Evolutionary conservation across 2,888 invertebrate genomes (phyloP).

Genomic region (Chalcis sispes): DNA sequence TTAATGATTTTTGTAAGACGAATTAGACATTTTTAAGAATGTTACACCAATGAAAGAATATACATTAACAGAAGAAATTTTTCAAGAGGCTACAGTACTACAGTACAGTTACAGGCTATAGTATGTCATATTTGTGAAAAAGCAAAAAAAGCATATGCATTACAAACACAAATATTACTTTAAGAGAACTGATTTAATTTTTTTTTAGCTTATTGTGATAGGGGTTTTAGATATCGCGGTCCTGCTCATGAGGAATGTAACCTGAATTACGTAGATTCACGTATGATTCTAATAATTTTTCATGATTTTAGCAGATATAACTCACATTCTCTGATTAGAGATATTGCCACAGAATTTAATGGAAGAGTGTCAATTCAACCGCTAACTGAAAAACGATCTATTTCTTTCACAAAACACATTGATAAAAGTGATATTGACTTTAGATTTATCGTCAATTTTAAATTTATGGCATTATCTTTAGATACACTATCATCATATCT

Average conservation of each 20-base stretch:
- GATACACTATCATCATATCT: slow-evolving; percentile 34
- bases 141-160: no score
- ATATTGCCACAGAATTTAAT: not conserved
- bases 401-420: not conserved
- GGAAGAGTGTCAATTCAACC: not conserved
- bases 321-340: not conserved
- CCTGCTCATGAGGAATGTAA: slow-evolving; percentile 61
- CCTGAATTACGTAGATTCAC: slow-evolving; percentile 64
- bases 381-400: not conserved
- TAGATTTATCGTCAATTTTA: slow-evolving; percentile 38
- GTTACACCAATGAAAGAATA: no score
- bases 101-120: no score
- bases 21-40: no score
- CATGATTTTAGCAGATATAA: slow-evolving; percentile 63
- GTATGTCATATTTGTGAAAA: no score
- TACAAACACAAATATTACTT: no score
- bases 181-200: no score
- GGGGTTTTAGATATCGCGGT: slow-evolving; percentile 46
- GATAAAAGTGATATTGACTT: not conserved
- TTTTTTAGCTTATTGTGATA: no score
- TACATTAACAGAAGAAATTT: no score
- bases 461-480: slow-evolving; percentile 45
- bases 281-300: slow-evolving; percentile 66
- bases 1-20: no score
- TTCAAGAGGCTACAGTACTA: no score